These are phyloP conservation scores for Drosophila prostipennis DNA, from an alignment of 2,888 invertebrate genomes.

Conservation along the genomic window DNA sequence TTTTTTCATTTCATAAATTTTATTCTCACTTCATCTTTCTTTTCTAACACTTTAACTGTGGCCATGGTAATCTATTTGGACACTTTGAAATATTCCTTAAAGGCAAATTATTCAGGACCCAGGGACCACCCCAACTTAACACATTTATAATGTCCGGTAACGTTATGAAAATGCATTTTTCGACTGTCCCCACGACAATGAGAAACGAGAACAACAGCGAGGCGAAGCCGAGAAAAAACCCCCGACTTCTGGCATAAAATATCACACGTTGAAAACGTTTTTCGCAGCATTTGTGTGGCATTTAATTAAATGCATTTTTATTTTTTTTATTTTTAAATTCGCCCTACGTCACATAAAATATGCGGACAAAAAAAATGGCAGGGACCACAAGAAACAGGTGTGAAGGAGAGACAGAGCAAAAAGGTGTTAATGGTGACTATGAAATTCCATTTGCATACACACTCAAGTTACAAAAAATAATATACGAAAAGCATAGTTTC, in stretches of 20 bases:
- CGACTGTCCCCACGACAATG: slow-evolving; percentile 16
- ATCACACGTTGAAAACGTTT: slow-evolving; percentile 68
- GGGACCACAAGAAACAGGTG: slow-evolving; percentile 49
- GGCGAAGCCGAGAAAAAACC: slow-evolving; percentile 2
- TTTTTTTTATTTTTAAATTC: slow-evolving; percentile 31
- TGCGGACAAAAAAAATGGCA: slow-evolving; percentile 45
- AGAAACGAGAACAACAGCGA: slow-evolving; percentile 25
- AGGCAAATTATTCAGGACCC: not conserved
- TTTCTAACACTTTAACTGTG: not conserved
- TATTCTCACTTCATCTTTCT: not conserved
- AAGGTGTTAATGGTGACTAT: slow-evolving; percentile 80
- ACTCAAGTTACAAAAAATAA: slow-evolving; percentile 45
- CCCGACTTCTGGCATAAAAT: slow-evolving; percentile 58
- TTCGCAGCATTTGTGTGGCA: slow-evolving; percentile 74
- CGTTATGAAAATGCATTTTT: slow-evolving; percentile 47
- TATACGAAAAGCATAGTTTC: slow-evolving; percentile 49
- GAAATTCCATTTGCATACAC: slow-evolving; percentile 79
- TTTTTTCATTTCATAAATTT: not conserved
- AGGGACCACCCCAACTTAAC: slow-evolving; percentile 1
- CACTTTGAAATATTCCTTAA: not conserved
- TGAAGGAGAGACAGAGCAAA: slow-evolving; percentile 56
- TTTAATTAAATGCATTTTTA: slow-evolving; percentile 77
- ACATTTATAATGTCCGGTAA: slow-evolving; percentile 31
- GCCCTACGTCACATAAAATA: slow-evolving; percentile 67
- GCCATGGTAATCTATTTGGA: too few species aligned